phyloP scores from a whole-genome alignment of 2,113 vertebrate species.

The Podilymbus podiceps region DNA sequence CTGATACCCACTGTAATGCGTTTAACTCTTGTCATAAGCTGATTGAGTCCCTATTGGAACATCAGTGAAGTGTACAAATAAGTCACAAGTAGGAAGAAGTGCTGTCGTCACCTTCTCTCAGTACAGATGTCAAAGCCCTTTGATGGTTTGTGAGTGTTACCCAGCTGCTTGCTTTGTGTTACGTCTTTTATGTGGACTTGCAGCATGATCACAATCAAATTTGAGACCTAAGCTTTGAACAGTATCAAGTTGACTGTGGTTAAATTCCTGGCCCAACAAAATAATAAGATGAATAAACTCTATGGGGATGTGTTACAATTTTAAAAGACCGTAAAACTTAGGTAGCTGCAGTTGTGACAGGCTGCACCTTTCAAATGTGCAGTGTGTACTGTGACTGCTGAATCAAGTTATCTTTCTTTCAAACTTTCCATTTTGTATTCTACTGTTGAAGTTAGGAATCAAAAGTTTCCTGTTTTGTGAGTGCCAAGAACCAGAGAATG shows the following conservation, averaged over 20 bases:
- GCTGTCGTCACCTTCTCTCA: not conserved
- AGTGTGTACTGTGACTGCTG: not conserved
- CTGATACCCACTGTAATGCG: not conserved
- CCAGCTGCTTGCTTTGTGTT: not conserved
- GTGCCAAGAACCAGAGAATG: not conserved
- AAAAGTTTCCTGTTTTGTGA: not conserved
- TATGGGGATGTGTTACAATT: not conserved
- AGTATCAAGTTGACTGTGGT: not conserved
- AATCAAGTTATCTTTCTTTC: not conserved
- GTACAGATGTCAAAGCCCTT: not conserved
- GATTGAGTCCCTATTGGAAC: not conserved
- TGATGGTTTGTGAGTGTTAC: not conserved
- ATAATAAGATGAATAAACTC: not conserved
- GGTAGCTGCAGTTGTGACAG: not conserved
- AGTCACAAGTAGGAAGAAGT: not conserved
- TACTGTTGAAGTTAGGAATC: conserved; percentile 4
- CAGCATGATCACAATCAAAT: not conserved
- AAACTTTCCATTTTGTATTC: not conserved
- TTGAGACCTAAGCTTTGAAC: not conserved
- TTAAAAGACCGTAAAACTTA: not conserved
- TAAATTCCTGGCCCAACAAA: not conserved
- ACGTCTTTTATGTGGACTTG: not conserved
- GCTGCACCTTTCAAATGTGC: not conserved
- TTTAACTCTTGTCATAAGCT: not conserved
- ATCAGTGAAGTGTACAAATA: not conserved